phyloP scores from a whole-genome alignment of 2,113 vertebrate genomes.

The Tringa solitaria region DNA sequence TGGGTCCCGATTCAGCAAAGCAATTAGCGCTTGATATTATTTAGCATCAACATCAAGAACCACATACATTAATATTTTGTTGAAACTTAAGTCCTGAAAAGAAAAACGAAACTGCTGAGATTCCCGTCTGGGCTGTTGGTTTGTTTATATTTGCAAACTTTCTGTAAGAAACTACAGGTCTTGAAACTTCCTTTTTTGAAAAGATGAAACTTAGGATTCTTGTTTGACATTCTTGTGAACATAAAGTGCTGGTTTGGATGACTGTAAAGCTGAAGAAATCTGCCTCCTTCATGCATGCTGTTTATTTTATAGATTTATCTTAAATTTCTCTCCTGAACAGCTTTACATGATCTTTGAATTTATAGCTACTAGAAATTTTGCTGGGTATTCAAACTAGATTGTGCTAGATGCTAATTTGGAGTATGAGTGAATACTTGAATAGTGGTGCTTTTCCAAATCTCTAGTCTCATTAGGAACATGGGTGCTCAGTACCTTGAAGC shows the following conservation, averaged over 20 bases:
- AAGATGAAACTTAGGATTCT: background rate
- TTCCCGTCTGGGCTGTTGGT: background rate
- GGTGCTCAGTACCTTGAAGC: background rate
- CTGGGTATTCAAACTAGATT: background rate
- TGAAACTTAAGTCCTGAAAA: background rate
- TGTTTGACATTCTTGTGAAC: too few relatives aligned
- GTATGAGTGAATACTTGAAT: background rate
- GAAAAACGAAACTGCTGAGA: background rate
- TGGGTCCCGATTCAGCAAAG: background rate
- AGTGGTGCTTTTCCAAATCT: background rate
- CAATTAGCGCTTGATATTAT: background rate
- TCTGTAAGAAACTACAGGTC: background rate
- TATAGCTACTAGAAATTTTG: background rate
- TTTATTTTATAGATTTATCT: background rate
- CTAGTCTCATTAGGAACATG: background rate
- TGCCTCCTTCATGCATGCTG: background rate
- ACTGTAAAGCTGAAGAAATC: background rate
- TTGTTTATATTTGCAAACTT: background rate
- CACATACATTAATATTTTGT: background rate
- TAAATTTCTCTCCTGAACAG: background rate
- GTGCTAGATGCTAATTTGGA: background rate
- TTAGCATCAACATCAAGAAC: background rate
- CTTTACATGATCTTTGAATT: background rate
- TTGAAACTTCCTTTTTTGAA: background rate
- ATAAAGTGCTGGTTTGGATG: background rate